phyloP scores from a whole-genome alignment of 2,888 invertebrate species.

The Rhingia campestris region DNA sequence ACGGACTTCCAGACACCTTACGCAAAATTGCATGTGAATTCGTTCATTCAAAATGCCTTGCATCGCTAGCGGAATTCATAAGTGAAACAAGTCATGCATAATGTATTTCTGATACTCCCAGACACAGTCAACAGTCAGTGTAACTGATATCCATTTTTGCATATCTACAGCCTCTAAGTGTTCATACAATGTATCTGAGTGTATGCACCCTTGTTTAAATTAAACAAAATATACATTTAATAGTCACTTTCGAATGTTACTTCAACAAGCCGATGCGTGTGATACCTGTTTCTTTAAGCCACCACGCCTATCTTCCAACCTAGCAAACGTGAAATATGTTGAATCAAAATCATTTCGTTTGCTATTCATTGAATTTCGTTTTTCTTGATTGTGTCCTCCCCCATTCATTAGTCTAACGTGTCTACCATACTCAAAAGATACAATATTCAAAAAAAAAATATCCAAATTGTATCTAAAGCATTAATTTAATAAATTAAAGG shows the following conservation, averaged over 20 bases:
- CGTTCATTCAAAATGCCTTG: not conserved
- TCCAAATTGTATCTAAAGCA: slow-evolving; percentile 52
- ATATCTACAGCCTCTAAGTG: slow-evolving; percentile 1
- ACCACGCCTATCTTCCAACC: not conserved
- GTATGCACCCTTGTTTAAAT: slow-evolving; percentile 4
- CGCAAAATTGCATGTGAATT: slow-evolving; percentile 2
- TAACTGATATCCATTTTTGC: not conserved
- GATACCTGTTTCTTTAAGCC: slow-evolving; percentile 19
- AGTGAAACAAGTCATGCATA: too few relatives aligned
- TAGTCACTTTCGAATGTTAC: slow-evolving; percentile 3
- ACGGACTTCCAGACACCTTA: not conserved
- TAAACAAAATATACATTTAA: slow-evolving; percentile 7
- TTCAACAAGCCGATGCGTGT: not conserved
- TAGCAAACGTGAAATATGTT: slow-evolving; percentile 20
- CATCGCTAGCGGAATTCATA: not conserved
- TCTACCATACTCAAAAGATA: slow-evolving; percentile 35
- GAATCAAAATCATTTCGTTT: slow-evolving; percentile 35
- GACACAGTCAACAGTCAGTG: not conserved
- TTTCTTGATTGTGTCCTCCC: not conserved
- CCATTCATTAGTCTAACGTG: slow-evolving; percentile 31
- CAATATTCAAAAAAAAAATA: slow-evolving; percentile 42
- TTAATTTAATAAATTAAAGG: slow-evolving; percentile 65
- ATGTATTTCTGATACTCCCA: not conserved
- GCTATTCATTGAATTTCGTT: not conserved
- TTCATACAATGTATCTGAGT: slow-evolving; percentile 3